Conservation (phyloP, 2,797 vertebrate genomes). For the Lacerta bilineata region DNA sequence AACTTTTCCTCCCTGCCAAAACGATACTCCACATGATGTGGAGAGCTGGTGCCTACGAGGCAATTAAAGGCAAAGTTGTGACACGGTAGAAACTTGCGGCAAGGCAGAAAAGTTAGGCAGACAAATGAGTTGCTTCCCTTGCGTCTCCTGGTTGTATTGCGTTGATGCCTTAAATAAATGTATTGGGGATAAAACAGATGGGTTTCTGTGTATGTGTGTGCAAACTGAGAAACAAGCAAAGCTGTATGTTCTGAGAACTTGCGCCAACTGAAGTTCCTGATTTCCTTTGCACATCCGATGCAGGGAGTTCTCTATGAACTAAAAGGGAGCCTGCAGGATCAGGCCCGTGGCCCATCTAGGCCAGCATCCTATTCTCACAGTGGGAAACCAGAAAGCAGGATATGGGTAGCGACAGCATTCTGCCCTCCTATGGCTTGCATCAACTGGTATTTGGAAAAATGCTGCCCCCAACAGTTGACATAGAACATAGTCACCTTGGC, state of each 20-base stretch:
- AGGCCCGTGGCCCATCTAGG: background rate
- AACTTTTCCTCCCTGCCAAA: background rate
- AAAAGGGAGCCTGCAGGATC: background rate
- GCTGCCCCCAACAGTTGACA: too few relatives aligned
- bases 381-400: background rate
- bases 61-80: constrained; percentile 60
- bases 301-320: background rate
- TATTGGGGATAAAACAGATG: too few relatives aligned
- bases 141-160: constrained; percentile 39
- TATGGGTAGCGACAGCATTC: background rate
- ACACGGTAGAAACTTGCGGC: constrained; percentile 55
- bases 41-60: constrained; percentile 57
- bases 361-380: background rate
- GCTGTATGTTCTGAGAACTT: too few relatives aligned
- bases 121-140: constrained; percentile 53
- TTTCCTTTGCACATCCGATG: too few relatives aligned
- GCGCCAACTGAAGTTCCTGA: too few relatives aligned
- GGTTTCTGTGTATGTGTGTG: too few relatives aligned
- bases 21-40: background rate
- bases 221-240: too few relatives aligned
- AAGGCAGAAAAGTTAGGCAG: constrained; percentile 55
- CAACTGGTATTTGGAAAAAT: too few relatives aligned
- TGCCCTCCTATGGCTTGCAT: too few relatives aligned
- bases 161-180: too few relatives aligned
- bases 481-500: too few relatives aligned